Evolutionary conservation across 2,113 vertebrate species (phyloP).

Genomic region (Castor canadensis): DNA sequence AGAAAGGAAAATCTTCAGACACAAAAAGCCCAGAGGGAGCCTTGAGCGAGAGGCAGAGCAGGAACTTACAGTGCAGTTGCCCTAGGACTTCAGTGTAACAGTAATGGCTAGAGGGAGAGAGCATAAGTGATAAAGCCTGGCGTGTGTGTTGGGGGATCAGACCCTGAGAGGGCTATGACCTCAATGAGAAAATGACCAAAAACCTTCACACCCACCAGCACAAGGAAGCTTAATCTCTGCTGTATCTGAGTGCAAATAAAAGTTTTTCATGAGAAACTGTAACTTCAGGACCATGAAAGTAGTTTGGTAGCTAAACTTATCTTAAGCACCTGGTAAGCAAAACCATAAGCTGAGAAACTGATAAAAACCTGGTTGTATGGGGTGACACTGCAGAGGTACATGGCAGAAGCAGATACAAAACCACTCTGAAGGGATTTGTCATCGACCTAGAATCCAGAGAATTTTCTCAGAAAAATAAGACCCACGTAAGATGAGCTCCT

Average conservation of each 20-base stretch:
- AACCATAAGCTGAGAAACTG: background rate
- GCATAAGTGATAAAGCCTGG: background rate
- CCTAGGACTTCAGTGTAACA: background rate
- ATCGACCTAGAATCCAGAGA: background rate
- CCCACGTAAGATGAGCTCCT: background rate
- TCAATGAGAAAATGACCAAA: background rate
- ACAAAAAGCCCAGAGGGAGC: background rate
- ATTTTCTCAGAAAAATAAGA: constrained; percentile 2
- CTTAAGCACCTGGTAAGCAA: background rate
- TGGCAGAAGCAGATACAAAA: background rate
- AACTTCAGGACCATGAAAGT: background rate
- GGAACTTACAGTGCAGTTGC: background rate
- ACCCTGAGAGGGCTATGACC: background rate
- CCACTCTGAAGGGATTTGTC: background rate
- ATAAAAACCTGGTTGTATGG: background rate
- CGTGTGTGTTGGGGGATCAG: background rate
- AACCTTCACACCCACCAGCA: background rate
- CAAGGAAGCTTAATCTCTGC: background rate
- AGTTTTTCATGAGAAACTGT: background rate
- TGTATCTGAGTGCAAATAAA: background rate
- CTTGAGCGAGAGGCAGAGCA: background rate
- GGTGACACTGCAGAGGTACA: background rate
- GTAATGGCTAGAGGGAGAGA: background rate
- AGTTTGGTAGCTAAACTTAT: background rate
- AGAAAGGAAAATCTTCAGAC: background rate